Conservation (phyloP, 2,113 vertebrate species). For the Phyllopteryx taeniolatus region DNA sequence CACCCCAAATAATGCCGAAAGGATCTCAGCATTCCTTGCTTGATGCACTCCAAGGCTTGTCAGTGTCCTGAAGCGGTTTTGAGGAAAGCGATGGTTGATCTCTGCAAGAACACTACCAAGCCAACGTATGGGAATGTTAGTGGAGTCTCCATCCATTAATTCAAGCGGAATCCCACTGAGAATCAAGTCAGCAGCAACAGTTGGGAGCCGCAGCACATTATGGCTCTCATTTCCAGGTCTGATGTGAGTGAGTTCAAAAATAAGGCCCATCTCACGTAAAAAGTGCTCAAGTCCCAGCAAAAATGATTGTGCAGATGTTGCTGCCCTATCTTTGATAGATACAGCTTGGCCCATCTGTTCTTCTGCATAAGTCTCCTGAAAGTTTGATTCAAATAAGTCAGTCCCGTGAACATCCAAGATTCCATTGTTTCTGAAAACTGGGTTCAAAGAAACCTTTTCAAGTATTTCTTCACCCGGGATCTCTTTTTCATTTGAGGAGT, state of each 20-base stretch:
- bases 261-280: slow-evolving; percentile 69
- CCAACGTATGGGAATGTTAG: slow-evolving; percentile 63
- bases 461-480: not conserved
- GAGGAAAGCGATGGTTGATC: slow-evolving; percentile 51
- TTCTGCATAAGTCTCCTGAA: not conserved
- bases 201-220: slow-evolving; percentile 58
- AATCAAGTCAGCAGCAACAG: slow-evolving; percentile 63
- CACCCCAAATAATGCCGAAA: slow-evolving; percentile 81
- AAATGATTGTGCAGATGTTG: not conserved
- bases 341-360: slow-evolving; percentile 7
- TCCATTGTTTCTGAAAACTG: slow-evolving; percentile 5
- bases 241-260: slow-evolving; percentile 67
- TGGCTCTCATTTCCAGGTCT: slow-evolving; percentile 39
- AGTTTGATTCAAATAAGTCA: not conserved
- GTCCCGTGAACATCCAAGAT: not conserved
- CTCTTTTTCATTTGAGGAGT: slow-evolving; percentile 1
- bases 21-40: slow-evolving; percentile 70
- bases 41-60: slow-evolving; percentile 55
- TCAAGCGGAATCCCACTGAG: slow-evolving; percentile 69
- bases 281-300: slow-evolving; percentile 71
- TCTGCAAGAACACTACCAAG: slow-evolving; percentile 60
- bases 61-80: slow-evolving; percentile 41
- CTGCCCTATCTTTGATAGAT: slow-evolving; percentile 5
- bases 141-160: slow-evolving; percentile 70
- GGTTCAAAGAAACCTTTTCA: not conserved